These are phyloP conservation scores for Euwallacea similis DNA, from an alignment of 1,140 invertebrate genomes.

Conservation along the genomic window DNA sequence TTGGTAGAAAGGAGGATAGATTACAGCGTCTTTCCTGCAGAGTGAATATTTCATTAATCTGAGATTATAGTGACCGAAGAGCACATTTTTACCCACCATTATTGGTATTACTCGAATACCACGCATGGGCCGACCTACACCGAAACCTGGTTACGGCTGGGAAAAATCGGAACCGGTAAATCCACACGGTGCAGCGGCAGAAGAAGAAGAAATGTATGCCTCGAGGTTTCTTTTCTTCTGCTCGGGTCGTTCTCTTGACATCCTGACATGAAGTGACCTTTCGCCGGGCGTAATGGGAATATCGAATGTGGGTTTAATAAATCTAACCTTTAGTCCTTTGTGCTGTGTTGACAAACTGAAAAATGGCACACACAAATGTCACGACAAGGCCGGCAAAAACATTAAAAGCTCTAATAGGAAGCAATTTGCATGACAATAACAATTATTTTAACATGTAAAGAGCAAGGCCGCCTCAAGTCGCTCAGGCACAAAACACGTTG, in stretches of 20 bases:
- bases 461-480: no score
- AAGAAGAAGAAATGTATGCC: constrained; percentile 27
- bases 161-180: constrained; percentile 31
- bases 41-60: no score
- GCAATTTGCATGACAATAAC: no score
- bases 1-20: no score
- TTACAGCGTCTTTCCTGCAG: no score
- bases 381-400: no score
- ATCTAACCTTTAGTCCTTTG: neutral
- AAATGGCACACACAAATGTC: no score
- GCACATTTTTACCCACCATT: no score
- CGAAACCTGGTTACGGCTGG: constrained; percentile 21
- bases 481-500: no score
- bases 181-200: constrained; percentile 16
- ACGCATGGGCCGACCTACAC: constrained; percentile 26
- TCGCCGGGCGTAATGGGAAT: neutral
- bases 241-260: constrained; percentile 17
- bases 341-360: neutral
- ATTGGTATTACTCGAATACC: neutral
- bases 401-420: no score
- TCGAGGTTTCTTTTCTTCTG: constrained; percentile 6
- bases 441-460: no score
- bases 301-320: neutral
- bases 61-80: no score
- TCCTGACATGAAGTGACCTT: constrained; percentile 21